A percentile compares a stretch with the other conserved stretches of the same genome.
Evolutionary conservation across 2,113 vertebrate species (phyloP).

Genomic region (Ctenodactylus gundi): DNA sequence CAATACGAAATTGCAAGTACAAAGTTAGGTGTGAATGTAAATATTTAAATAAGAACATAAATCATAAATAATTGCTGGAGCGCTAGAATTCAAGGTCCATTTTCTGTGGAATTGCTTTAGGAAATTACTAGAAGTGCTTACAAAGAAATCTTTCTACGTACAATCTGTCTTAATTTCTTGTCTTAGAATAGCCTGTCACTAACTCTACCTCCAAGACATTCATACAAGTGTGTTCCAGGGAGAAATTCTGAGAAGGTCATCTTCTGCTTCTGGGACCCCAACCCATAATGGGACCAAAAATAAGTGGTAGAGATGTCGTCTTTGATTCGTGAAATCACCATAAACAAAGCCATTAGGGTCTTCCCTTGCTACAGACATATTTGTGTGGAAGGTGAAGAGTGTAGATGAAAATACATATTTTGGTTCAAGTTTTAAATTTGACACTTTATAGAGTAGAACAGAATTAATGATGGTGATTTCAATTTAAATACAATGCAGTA

Average conservation of each 20-base stretch:
- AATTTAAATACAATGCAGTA: background rate
- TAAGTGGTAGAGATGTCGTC: background rate
- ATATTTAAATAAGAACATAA: constrained; percentile 45
- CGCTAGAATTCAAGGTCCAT: background rate
- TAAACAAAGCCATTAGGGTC: background rate
- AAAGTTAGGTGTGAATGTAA: background rate
- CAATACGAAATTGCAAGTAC: background rate
- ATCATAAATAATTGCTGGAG: constrained; percentile 20
- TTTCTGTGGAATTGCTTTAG: constrained; percentile 47
- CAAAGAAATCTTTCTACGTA: background rate
- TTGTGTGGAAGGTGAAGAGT: background rate
- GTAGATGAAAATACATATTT: background rate
- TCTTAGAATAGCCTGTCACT: background rate
- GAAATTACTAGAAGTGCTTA: constrained; percentile 31
- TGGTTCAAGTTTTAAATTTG: background rate
- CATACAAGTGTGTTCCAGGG: background rate
- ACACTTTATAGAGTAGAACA: background rate
- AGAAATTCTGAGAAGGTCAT: background rate
- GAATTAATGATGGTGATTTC: background rate
- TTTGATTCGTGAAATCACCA: background rate
- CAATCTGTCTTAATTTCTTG: constrained; percentile 46
- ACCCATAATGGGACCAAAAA: background rate
- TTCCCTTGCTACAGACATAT: background rate
- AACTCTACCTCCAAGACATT: background rate
- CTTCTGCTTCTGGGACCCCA: background rate